Base-by-base conservation (phyloP, 2,113 vertebrate species). In the Alligator mississippiensis region DNA sequence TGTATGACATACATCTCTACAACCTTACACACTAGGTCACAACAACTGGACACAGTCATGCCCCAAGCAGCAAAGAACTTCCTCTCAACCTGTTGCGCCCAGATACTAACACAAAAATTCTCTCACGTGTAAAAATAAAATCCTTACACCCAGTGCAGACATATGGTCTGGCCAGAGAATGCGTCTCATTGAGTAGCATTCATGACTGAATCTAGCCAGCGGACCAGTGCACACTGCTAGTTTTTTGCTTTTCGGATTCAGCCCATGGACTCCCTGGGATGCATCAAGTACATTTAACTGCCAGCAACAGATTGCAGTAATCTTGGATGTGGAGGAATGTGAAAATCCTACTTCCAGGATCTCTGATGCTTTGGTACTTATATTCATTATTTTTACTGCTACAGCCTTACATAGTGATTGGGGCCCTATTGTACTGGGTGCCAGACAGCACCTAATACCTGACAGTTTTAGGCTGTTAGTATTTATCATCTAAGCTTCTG, bases 1-100 rank as follows among this genome's bases (percentile, higher is more conserved):
- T 25, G 17, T 74, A 6, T 1, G 2, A 14, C 82, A 89, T n/a
- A 2, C 11, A 59, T 78, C 55, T 63, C 76, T 68, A 64, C 28
- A 55, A 21, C 28, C 5, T 61, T 38, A 27, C 68, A 24, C 30
- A 38, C 30, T 6, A 34, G 34, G 30, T 34, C 28, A 77, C 0
- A 74, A 66, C 54, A 88, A 68, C 8, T 47, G 30, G 34, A 25
- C 9, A 5, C 3, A 7, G 47, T 63, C 77, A 55, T 89, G 79
- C 79, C 88, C 19, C 54, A 70, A 12, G 5, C 66, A 85, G 28
- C 18, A 87, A 8, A 84, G 86, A 80, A 86, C 74, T 16, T 68
- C 17, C 75, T 55, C 72, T 57, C 66, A 0, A 0, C 34, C 18
- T 84, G 16, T n/a, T 85, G 63, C 4, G 64, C 13, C 0, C 19